Conservation (phyloP, 2,888 invertebrate species). For the Phengaris alcon region DNA sequence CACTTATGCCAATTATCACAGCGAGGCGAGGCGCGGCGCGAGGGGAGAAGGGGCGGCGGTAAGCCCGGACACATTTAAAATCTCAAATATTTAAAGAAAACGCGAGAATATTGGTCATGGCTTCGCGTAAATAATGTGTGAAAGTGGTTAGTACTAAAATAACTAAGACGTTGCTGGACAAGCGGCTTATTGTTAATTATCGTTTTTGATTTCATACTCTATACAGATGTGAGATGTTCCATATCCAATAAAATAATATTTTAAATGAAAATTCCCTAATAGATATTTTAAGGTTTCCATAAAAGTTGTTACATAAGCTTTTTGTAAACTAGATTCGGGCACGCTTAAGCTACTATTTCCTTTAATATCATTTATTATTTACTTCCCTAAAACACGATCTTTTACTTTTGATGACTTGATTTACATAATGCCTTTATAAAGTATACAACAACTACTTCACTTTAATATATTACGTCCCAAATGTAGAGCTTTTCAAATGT, state of each 20-base stretch:
- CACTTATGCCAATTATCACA: constrained; percentile 58
- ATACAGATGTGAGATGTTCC: background rate
- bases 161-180: constrained; percentile 30
- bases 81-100: constrained; percentile 46
- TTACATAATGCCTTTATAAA: constrained; percentile 18
- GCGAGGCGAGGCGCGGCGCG: constrained; percentile 27
- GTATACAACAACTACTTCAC: constrained; percentile 13
- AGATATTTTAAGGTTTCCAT: background rate
- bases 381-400: background rate
- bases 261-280: background rate
- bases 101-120: constrained; percentile 53
- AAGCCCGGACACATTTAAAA: constrained; percentile 41
- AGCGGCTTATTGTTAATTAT: constrained; percentile 7
- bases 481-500: constrained; percentile 17
- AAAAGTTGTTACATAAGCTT: background rate
- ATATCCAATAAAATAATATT: background rate
- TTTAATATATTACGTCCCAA: constrained; percentile 7
- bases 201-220: background rate
- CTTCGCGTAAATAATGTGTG: constrained; percentile 50
- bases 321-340: background rate
- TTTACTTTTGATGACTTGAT: constrained; percentile 6
- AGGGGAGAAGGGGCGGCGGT: constrained; percentile 24
- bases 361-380: background rate
- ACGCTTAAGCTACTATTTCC: background rate
- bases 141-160: constrained; percentile 41